A percentile compares a stretch with the other conserved stretches of the same genome.
Conservation (phyloP, 2,888 invertebrate genomes). For the Vanessa cardui region DNA sequence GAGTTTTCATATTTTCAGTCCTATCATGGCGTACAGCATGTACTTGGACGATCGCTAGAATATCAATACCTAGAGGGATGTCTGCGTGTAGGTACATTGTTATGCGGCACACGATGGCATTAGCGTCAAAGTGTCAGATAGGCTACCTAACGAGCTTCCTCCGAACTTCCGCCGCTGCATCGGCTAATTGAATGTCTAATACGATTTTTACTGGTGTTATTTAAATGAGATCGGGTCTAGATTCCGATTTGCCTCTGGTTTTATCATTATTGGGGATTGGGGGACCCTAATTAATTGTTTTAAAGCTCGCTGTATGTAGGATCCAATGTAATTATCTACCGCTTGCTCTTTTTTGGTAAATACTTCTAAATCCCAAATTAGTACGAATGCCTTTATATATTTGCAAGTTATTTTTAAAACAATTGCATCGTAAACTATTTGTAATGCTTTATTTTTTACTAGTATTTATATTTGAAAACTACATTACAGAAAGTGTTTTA, state of each 20-base stretch:
- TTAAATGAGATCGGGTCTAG: slow-evolving; percentile 48
- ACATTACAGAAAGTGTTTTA: too few species aligned
- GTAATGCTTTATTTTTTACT: too few species aligned
- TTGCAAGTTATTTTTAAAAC: too few species aligned
- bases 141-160: slow-evolving; percentile 42
- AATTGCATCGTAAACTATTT: too few species aligned
- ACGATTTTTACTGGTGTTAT: slow-evolving; percentile 60
- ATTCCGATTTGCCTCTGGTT: slow-evolving; percentile 31
- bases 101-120: slow-evolving; percentile 36
- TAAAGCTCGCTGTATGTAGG: slow-evolving; percentile 17
- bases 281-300: slow-evolving; percentile 33
- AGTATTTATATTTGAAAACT: too few species aligned
- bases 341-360: slow-evolving; percentile 9
- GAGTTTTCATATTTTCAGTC: background rate
- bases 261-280: slow-evolving; percentile 27
- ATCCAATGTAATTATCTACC: slow-evolving; percentile 18
- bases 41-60: slow-evolving; percentile 24
- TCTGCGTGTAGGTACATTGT: slow-evolving; percentile 17
- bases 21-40: slow-evolving; percentile 20
- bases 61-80: slow-evolving; percentile 30
- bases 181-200: slow-evolving; percentile 58
- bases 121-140: slow-evolving; percentile 37
- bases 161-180: slow-evolving; percentile 37
- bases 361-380: slow-evolving; percentile 1
- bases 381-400: background rate